Base-by-base conservation (phyloP, 1,140 invertebrate genomes). In the Ceratosolen solmsi region DNA sequence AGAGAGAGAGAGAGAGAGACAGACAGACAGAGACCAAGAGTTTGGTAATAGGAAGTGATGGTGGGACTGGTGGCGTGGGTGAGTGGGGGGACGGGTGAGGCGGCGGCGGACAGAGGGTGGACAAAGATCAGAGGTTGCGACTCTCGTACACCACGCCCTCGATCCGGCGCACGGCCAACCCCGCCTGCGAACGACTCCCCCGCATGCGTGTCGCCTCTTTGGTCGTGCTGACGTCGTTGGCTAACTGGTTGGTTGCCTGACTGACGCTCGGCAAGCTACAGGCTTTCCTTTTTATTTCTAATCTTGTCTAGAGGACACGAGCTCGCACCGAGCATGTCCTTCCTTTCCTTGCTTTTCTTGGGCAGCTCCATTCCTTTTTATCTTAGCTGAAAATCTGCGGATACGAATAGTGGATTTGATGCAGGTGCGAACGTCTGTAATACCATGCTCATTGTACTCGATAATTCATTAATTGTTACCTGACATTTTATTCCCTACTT, bases 91-190 rank as follows among this genome's bases (percentile, higher is more conserved):
- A n/a, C 8, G 8, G 49, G 17, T 9, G 49, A 17, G 8, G 49
- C 17, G 49, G 49, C 17, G 49, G 17, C 49, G 49, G 17, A 51
- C n/a, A 46, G 41, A 13, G 5, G 41, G 41, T 46, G 13, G 20
- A 30, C 56, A 60, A 63, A 63, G 27, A 63, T 63, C 30, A 63
- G 60, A 63, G 27, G 60, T 63, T 63, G 30, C 60, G 60, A 63
- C 60, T 33, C 9, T 63, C 30, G 30, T 63, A 36, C 15, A 63
- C 60, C 60, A 63, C 60, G 60, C 60, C 60, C 60, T 63, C 60
- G 8, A 63, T 1, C 60, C 13, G 17, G 13, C 25, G 30, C 15
- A 63, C 9, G 17, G 13, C 60, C 60, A 63, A 63, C 60, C 60
- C 60, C 60, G 30, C 11, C 3, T 20, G 5, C 25, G 30, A 27